Conservation (phyloP, 2,888 invertebrate species). For the Apamea monoglypha region DNA sequence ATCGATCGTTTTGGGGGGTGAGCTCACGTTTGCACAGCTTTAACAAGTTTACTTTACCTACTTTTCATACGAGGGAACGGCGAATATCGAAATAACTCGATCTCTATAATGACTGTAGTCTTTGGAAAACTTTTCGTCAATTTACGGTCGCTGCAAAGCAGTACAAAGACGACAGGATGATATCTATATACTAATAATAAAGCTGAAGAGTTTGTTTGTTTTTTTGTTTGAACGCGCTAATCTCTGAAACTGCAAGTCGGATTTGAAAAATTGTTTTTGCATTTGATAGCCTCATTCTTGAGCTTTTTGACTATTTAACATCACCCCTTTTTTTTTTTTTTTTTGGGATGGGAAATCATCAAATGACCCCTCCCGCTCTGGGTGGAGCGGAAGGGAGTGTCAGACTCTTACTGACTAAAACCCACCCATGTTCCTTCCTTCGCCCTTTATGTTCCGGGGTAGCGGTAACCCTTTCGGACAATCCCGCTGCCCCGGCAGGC, state of each 20-base stretch:
- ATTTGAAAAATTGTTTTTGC: not conserved
- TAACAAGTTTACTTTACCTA: constrained; percentile 76
- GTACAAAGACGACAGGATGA: constrained; percentile 39
- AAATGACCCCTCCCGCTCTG: too few species aligned
- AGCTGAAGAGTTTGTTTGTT: not conserved
- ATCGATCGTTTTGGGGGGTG: constrained; percentile 72
- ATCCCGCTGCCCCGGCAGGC: too few species aligned
- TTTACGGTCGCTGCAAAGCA: constrained; percentile 45
- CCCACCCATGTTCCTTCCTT: too few species aligned
- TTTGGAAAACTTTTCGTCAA: constrained; percentile 36
- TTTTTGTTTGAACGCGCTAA: not conserved
- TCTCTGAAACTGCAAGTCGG: not conserved
- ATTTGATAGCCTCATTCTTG: too few species aligned
- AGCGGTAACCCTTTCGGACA: too few species aligned
- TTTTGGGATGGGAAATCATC: too few species aligned
- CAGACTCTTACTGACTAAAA: too few species aligned
- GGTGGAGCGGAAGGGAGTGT: too few species aligned
- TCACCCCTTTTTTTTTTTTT: too few species aligned
- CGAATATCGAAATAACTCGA: constrained; percentile 42
- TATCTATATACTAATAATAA: not conserved
- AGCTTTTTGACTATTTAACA: too few species aligned
- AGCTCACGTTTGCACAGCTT: constrained; percentile 70
- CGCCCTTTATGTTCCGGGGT: too few species aligned
- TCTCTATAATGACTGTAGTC: constrained; percentile 38
- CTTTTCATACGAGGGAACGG: constrained; percentile 59